Evolutionary conservation across 1,140 invertebrate species (phyloP), one percentile per base, ranked within the genome.

Genomic region (Caenorhabditis tropicalis): DNA sequence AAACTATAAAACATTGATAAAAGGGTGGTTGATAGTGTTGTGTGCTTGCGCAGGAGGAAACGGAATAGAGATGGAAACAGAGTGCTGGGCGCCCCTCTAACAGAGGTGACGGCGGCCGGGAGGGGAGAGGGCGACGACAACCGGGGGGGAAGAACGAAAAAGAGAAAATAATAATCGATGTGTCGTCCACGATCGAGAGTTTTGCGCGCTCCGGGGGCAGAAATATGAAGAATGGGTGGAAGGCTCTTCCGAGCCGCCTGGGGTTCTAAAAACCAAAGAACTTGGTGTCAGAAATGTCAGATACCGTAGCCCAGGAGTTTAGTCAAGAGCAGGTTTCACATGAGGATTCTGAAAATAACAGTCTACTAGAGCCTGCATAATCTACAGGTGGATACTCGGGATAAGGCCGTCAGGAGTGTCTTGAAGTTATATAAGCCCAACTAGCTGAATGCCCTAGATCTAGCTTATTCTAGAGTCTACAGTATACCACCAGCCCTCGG

Each of bases 1-100:
- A 74, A 74, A 74, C 65, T 74, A 74, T 74, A 74, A 74, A 74
- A 74, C 36, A 46, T 74, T 74, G 65, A 74, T 74, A 74, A 74
- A 65, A 74, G 2, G 31, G 16, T 36, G 58, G 58, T 36, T 16
- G 58, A 65, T 39, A 36, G 58, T 65, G 58, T n/a, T 65, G 33
- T 65, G 58, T 56, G 53, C 53, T 56, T 56, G 53, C 53, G 53
- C 53, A 27, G 49, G 19, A n/a, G 49, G 7, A 7, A 7, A n/a
- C 19, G 16, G 16, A 16, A 7, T 21, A 16, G 21, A 56, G 53
- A 27, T 9, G 24, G 5, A 9, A 27, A 29, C 1, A 56, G 10
- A 15, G 7, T 6, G 53, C 7, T 24, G 21, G 7, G 53, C 21
- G 53, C 7, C 10, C 21, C 53, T n/a, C 15, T 51, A 51, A n/a